Evolutionary conservation across 2,888 invertebrate genomes (phyloP).

Genomic region (Macrophya annulata): DNA sequence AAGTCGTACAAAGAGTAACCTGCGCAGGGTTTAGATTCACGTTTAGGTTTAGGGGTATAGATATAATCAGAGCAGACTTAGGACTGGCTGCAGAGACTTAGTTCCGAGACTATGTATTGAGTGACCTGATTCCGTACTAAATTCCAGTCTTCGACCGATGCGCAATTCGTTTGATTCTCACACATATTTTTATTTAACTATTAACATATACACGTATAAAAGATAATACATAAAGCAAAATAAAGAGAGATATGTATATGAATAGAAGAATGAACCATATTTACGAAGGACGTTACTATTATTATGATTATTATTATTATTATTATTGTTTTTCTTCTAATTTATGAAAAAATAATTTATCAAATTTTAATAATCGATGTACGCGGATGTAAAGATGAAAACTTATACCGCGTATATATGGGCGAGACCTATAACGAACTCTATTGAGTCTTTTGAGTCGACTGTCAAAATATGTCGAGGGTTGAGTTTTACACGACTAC

Average conservation of each 20-base stretch:
- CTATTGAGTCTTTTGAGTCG: constrained; percentile 32
- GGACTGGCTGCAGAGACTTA: constrained; percentile 23
- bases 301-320: too few relatives aligned
- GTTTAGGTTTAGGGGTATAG: background rate
- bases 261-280: background rate
- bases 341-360: too few relatives aligned
- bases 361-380: too few relatives aligned
- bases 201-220: background rate
- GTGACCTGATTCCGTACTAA: constrained; percentile 37
- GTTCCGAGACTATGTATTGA: constrained; percentile 9
- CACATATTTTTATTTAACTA: background rate
- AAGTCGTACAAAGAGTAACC: too few relatives aligned
- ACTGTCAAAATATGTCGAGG: constrained; percentile 14
- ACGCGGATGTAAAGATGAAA: background rate
- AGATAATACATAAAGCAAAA: background rate
- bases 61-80: constrained; percentile 4
- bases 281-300: too few relatives aligned
- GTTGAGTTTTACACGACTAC: background rate
- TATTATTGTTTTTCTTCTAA: too few relatives aligned
- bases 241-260: background rate
- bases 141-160: constrained; percentile 7
- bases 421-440: background rate
- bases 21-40: background rate
- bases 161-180: background rate
- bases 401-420: background rate